Evolutionary conservation across 1,140 invertebrate species (phyloP), one percentile per base, ranked within the genome.

Genomic region (Trissolcus basalis): DNA sequence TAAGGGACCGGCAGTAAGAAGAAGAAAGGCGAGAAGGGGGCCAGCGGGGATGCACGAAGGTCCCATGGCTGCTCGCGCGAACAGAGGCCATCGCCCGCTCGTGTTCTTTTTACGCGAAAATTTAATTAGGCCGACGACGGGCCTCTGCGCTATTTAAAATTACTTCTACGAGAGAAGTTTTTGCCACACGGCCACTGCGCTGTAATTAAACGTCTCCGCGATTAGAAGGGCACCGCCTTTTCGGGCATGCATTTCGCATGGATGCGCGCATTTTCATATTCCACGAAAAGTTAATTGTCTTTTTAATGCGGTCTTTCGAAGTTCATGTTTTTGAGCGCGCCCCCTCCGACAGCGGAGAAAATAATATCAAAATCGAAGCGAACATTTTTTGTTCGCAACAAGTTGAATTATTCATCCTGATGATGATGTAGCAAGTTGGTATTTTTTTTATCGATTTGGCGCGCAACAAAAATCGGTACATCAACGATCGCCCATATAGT

Each of bases 101-200:
- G 54, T 74, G 64, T 77, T 83, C 58, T 78, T 80, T 81, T 81
- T 81, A 72, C 80, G 73, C 70, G 72, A 81, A 85, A 84, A 84
- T 85, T 85, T 84, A 84, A 84, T 83, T 83, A 81, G 83, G 81
- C 75, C 75, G 76, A 73, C 58, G 77, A 73, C 69, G 77, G 79
- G 54, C 75, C 47, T 47, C 68, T 65, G 67, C 70, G 75, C 79
- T 78, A 83, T 85, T 84, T 81, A 82, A 83, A 83, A 82, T 81
- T 81, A 81, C 76, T 81, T 82, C 82, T 81, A 83, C 80, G 78
- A 80, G 78, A 56, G 61, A 15, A 68, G 71, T 82, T 79, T 82
- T 84, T 82, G 71, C n/a, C n/a, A n/a, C 70, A 13, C 16, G 51
- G 50, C 73, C 36, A 50, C 55, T 48, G 68, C 65, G 76, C 70